These are phyloP conservation scores for Pionites leucogaster DNA, from an alignment of 2,113 vertebrate genomes.

Conservation along the genomic window DNA sequence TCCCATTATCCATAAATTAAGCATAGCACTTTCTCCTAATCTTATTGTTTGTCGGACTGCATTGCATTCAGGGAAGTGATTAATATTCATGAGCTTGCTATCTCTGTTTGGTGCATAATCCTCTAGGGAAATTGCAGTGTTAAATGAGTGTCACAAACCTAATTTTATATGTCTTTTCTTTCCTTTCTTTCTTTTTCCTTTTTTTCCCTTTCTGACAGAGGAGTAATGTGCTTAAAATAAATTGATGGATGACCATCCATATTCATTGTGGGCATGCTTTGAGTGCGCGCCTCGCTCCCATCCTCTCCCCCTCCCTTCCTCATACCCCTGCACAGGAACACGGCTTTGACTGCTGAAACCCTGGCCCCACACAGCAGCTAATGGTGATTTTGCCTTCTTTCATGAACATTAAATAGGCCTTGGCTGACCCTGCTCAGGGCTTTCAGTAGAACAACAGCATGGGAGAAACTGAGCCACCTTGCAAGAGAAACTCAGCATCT, in stretches of 20 bases:
- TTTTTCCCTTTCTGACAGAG: slow-evolving; percentile 61
- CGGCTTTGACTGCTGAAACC: neutral
- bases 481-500: slow-evolving; percentile 16
- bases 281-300: neutral
- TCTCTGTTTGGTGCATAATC: slow-evolving; percentile 72
- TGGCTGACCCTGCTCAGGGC: slow-evolving; percentile 32
- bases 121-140: slow-evolving; percentile 75
- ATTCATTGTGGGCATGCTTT: slow-evolving; percentile 63
- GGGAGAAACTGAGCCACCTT: slow-evolving; percentile 22
- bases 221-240: slow-evolving; percentile 78
- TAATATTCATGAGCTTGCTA: slow-evolving; percentile 78
- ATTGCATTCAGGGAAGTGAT: slow-evolving; percentile 63
- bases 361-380: slow-evolving; percentile 23
- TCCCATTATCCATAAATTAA: slow-evolving; percentile 65
- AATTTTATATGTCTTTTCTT: slow-evolving; percentile 76
- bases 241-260: slow-evolving; percentile 76
- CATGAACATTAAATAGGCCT: slow-evolving; percentile 17
- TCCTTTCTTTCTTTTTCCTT: slow-evolving; percentile 42
- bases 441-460: slow-evolving; percentile 35
- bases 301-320: slow-evolving; percentile 24
- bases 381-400: slow-evolving; percentile 40
- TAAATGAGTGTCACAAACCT: slow-evolving; percentile 75
- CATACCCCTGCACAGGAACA: neutral
- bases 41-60: slow-evolving; percentile 63
- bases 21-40: slow-evolving; percentile 64